Evolutionary conservation across 2,113 vertebrate species (phyloP), one percentile per base, ranked within the genome.

Genomic region (Daphoenositta chrysoptera): DNA sequence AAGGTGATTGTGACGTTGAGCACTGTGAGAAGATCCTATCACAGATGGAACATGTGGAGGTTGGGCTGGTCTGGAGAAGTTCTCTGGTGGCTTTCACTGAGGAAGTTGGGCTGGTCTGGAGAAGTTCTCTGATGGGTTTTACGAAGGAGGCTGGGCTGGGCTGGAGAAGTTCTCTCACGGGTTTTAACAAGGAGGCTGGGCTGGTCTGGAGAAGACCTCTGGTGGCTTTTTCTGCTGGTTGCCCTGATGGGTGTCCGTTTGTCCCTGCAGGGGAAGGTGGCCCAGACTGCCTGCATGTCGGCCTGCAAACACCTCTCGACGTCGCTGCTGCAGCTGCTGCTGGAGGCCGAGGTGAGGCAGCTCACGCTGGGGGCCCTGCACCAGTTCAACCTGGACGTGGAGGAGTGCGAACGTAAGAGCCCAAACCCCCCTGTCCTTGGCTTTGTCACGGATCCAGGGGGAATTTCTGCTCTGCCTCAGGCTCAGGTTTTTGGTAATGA

Each of bases 211-310:
- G 24, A 15, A 35, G 15, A 3, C 54, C 39, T 35, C 1, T 23
- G 48, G 3, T 54, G 20, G 15, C 0, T 35, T 26, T 9, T 3
- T 1, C 30, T 17, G 13, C 13, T 0, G 10, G 3, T 10, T 54
- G 13, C 37, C 13, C 60, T 70, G 45, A 23, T 37, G 2, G 2
- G 8, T 63, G 65, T 94, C 24, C 14, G 21, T 63, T 73, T 82
- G 97, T 20, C 91, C 70, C 91, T 90, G 56, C 97, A 99, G 99
- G 99, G 99, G 26, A 99, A 99, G 91, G 99, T 99, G 92, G 99
- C 99, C 0, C 99, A 99, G 98, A 99, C 99, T 0, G 99, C 99
- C 28, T 99, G 99, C 87, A 99, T 99, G 99, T 99, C 99, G 0
- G 99, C 99, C 30, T 99, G 99, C 96, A 99, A 99, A 26, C 99